Evolutionary conservation across 2,113 vertebrate species (phyloP).

Genomic region (Atrichornis clamosus): DNA sequence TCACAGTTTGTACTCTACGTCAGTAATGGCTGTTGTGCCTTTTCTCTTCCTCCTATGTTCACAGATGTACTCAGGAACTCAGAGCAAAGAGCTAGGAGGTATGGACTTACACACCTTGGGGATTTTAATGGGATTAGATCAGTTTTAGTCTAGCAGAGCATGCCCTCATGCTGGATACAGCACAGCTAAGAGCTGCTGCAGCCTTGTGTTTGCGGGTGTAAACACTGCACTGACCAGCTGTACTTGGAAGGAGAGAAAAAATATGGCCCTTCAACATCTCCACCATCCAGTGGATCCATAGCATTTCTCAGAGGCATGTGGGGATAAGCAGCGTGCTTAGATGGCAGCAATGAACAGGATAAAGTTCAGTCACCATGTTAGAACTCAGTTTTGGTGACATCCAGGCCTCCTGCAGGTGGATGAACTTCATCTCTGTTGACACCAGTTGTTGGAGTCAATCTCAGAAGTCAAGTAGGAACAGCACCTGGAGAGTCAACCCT

Average conservation of each 20-base stretch:
- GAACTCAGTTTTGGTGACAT: neutral
- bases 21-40: neutral
- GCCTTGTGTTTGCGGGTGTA: neutral
- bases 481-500: neutral
- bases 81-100: neutral
- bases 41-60: neutral
- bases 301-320: neutral
- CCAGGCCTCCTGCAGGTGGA: neutral
- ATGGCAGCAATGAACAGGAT: neutral
- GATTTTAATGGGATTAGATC: neutral
- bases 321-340: neutral
- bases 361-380: neutral
- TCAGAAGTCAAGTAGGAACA: neutral
- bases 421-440: neutral
- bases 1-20: neutral
- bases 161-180: neutral
- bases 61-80: neutral
- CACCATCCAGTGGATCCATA: rapidly evolving
- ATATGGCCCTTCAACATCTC: neutral
- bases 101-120: neutral
- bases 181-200: neutral
- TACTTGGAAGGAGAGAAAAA: neutral
- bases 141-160: neutral
- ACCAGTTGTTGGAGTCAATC: neutral
- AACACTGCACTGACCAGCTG: neutral